Base-by-base conservation (phyloP, 2,888 invertebrate genomes). In the Acanthosepion lycidas region DNA sequence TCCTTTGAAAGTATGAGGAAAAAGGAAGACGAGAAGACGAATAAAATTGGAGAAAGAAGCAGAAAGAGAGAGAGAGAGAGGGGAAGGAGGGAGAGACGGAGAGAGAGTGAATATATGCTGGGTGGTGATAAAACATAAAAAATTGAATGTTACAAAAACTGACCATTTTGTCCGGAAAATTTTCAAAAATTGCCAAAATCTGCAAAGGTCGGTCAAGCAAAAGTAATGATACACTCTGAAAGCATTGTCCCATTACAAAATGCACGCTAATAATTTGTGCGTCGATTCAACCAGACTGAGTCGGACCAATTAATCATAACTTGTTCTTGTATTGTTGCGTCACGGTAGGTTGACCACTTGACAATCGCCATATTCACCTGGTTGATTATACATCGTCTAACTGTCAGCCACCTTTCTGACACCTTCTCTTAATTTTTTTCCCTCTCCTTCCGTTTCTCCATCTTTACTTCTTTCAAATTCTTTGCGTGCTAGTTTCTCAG, bases 311-410 rank as follows among this genome's bases (percentile, higher is more conserved):
- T 78, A 78, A 78, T 78, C 78, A 78, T 78, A 78, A 78, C n/a
- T n/a, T 15, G 33, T 78, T 78, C 33, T 78, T 78, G 15, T 78
- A 78, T 78, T n/a, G 78, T 78, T n/a, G n/a, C 78, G 78, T 78
- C 78, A 78, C 78, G 78, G n/a, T 33, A 78, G n/a, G 78, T 4
- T n/a, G 78, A 12, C n/a, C 33, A 78, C 78, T 12, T 78, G 78
- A 78, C 78, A 78, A 78, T 78, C n/a, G n/a, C n/a, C 78, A 78
- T n/a, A n/a, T 78, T 78, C 78, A 78, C 78, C 78, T 78, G 78
- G n/a, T 78, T 33, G n/a, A 78, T 78, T 78, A 78, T 78, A 78
- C n/a, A 78, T 78, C 78, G 78, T n/a, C 78, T 15, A 15, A 78
- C 78, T 15, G n/a, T 78, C 15, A 33, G 15, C 78, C 78, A 78